Evolutionary conservation across 2,113 vertebrate genomes (phyloP), one percentile per base, ranked within the genome.

Genomic region (Ornithorhynchus anatinus): DNA sequence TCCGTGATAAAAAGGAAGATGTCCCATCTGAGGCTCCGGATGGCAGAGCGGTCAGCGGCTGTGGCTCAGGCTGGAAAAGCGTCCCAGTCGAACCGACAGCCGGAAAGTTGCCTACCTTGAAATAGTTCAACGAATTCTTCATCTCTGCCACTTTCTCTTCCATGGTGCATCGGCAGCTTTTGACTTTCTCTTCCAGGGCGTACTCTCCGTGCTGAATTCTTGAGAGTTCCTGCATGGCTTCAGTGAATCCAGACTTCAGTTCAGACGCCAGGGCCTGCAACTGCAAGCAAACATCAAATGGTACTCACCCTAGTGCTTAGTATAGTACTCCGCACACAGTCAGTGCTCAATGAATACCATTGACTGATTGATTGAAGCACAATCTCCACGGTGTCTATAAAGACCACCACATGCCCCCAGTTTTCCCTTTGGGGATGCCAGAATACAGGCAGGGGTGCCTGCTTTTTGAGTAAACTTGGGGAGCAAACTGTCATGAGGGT

Each of bases 241-340:
- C 90, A 17, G 92, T 94, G 85, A 99, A 95, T 70, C 96, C 95
- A 12, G 92, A 90, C 64, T 96, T 98, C 81, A 99, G 93, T 90
- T 99, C 96, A 14, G 91, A 94, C 91, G 96, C 95, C 77, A 99
- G 84, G 59, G 94, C 94, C 93, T 98, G 96, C 92, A 99, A 94
- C 94, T 95, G 77, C 82, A n/a, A n/a, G n/a, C n/a, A n/a, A n/a
- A n/a, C n/a, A n/a, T n/a, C n/a, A n/a, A n/a, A n/a, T n/a, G n/a
- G n/a, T n/a, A n/a, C n/a, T n/a, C n/a, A n/a, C n/a, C n/a, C n/a
- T n/a, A n/a, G n/a, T n/a, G n/a, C n/a, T n/a, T n/a, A n/a, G n/a
- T n/a, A n/a, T n/a, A n/a, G n/a, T n/a, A n/a, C n/a, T n/a, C n/a
- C n/a, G n/a, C n/a, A n/a, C n/a, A n/a, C n/a, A n/a, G n/a, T n/a